Evolutionary conservation across 2,113 vertebrate species (phyloP), one percentile per base, ranked within the genome.

Genomic region (Sialia sialis): DNA sequence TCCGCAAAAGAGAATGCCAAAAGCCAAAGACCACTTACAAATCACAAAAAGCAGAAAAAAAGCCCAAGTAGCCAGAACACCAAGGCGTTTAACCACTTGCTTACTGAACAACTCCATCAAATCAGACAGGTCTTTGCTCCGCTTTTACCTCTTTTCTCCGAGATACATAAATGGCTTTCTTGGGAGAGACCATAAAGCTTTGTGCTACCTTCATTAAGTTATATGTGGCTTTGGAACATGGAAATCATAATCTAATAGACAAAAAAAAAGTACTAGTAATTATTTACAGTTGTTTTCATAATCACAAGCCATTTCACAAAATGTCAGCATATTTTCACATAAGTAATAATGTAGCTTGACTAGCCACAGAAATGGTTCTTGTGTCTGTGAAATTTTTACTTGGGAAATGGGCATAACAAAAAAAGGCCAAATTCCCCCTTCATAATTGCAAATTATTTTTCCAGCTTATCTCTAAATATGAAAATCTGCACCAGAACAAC

Each of bases 11-110:
- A 87, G 21, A 73, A 84, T 41, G 44, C 4, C 16, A 54, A 25
- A 18, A 86, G 25, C 36, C 59, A 93, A 36, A 56, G 36, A 38
- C 21, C 56, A 52, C 59, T 52, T 44, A 17, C 1, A 43, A 14
- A 26, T 68, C 9, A 21, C 22, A 9, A 83, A 79, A 76, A 74
- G 46, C 36, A 73, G 48, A 32, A 80, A 38, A 7, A 66, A 67
- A 41, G 4, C 7, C 74, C 32, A n/a, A 29, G 16, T 32, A 41
- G 20, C 18, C 19, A 36, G 6, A 81, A 51, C 30, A 30, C 11
- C 2, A 1, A 26, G 9, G 7, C 6, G 36, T 90, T 86, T 48
- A 84, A 39, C 43, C 7, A 46, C 18, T 7, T 0, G 0, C 18
- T 66, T 68, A 60, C 22, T 32, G 10, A 88, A 86, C 29, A 26